Base-by-base conservation (phyloP, 2,888 invertebrate genomes). In the Panorpa germanica region DNA sequence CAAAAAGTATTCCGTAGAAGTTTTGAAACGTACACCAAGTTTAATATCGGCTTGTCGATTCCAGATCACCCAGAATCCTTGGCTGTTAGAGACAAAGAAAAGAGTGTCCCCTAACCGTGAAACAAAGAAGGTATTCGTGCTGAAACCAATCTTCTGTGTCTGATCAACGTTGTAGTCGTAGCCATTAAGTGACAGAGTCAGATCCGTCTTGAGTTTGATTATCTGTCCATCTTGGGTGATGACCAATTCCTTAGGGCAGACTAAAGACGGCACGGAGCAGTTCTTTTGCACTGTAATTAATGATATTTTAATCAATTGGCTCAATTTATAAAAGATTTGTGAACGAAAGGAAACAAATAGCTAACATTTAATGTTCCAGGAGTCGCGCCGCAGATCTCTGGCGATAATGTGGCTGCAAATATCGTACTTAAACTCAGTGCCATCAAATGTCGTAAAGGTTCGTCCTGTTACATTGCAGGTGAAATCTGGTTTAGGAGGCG, bases 391-490 rank as follows among this genome's bases (percentile, higher is more conserved):
- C 40, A 70, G 59, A 48, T 83, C 78, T 33, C 76, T 57, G 1
- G 74, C 77, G 22, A 81, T 52, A 25, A 80, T 65, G 48, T 86
- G 83, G 55, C 74, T 71, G 50, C 85, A 86, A 10, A 77, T 64
- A 40, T 82, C 80, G 41, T 76, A 78, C 41, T 78, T 77, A 47
- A 71, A 82, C 43, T 77, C 72, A 0, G 67, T 59, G 10, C 70
- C 70, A 47, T 85, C 85, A 43, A 86, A 85, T 0, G 83, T 83
- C 38, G 63, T 70, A 45, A 85, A 71, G 1, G 72, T 73, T 31
- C 73, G 65, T 1, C 78, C 78, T 2, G 72, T 74, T n/a, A 82
- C 56, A 42, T 68, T 68, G 46, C 78, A 80, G 9, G 23, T 12
- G 10, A 9, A n/a, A 23, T 67, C 66, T 0, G 59, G 58, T 20